A percentile compares a stretch with the other conserved stretches of the same genome.
Conservation (phyloP, 2,113 vertebrate species). For the Rousettus leschenaultii region DNA sequence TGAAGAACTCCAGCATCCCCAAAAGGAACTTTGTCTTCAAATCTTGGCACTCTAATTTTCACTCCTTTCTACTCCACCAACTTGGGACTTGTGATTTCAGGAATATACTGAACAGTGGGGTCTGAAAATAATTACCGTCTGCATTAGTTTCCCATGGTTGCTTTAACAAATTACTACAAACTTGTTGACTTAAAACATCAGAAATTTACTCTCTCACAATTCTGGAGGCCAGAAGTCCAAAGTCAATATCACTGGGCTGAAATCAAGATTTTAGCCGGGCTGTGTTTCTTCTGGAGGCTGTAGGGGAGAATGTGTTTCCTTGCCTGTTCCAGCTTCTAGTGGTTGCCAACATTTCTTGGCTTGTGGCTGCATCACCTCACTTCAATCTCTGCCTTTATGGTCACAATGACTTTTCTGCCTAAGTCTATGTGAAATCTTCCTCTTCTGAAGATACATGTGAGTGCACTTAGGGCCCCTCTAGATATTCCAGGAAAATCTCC, state of each 20-base stretch:
- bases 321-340: not conserved
- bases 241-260: not conserved
- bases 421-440: not conserved
- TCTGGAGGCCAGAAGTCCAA: not conserved
- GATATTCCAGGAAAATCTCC: not conserved
- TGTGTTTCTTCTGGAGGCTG: not conserved
- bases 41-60: not conserved
- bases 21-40: conserved; percentile 33
- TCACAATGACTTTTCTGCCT: not conserved
- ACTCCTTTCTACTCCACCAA: not conserved
- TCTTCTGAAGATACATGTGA: not conserved
- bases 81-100: not conserved
- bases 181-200: not conserved
- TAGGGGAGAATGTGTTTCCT: not conserved
- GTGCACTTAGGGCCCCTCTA: not conserved
- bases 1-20: not conserved
- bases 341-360: not conserved
- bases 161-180: not conserved
- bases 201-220: not conserved
- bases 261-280: not conserved
- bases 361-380: not conserved
- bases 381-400: not conserved
- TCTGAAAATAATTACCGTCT: not conserved
- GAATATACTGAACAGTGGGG: not conserved
- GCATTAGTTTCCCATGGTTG: not conserved